Evolutionary conservation across 2,888 invertebrate species (phyloP).

Genomic region (Teinopalpus imperialis): DNA sequence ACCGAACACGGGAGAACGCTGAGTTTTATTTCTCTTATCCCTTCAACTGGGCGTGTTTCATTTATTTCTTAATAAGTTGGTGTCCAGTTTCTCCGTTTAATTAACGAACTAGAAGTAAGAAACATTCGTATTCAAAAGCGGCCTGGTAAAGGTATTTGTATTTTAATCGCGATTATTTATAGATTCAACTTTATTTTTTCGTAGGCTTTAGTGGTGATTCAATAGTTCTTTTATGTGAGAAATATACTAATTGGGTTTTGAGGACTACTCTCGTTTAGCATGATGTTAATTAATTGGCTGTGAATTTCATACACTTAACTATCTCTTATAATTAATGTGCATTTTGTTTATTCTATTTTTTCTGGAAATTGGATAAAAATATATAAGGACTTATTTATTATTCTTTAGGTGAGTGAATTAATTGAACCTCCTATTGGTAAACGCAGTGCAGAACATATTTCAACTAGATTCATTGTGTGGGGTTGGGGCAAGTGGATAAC

Average conservation of each 20-base stretch:
- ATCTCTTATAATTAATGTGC: conserved; percentile 10
- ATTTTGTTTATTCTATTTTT: conserved; percentile 6
- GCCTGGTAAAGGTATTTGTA: conserved; percentile 54
- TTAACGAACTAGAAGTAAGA: conserved; percentile 58
- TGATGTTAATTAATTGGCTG: conserved; percentile 40
- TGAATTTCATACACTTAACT: conserved; percentile 29
- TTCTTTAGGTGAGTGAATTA: too few relatives aligned
- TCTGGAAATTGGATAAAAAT: too few relatives aligned
- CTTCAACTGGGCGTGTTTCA: conserved; percentile 56
- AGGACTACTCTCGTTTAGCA: conserved; percentile 21
- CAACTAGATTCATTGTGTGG: too few relatives aligned
- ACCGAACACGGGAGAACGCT: conserved; percentile 44
- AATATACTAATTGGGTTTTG: conserved; percentile 36
- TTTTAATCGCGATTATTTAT: conserved; percentile 65
- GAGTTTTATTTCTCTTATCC: conserved; percentile 40
- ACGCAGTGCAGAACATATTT: too few relatives aligned
- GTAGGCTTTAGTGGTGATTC: conserved; percentile 45
- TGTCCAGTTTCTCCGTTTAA: conserved; percentile 55
- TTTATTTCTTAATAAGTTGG: conserved; percentile 71
- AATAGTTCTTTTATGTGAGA: conserved; percentile 43
- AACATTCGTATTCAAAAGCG: conserved; percentile 32
- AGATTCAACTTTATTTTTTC: conserved; percentile 48
- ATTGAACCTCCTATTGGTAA: too few relatives aligned
- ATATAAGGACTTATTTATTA: too few relatives aligned
- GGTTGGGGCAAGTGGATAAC: too few relatives aligned